phyloP scores from a whole-genome alignment of 1,140 invertebrate species.

The Mercenaria mercenaria region DNA sequence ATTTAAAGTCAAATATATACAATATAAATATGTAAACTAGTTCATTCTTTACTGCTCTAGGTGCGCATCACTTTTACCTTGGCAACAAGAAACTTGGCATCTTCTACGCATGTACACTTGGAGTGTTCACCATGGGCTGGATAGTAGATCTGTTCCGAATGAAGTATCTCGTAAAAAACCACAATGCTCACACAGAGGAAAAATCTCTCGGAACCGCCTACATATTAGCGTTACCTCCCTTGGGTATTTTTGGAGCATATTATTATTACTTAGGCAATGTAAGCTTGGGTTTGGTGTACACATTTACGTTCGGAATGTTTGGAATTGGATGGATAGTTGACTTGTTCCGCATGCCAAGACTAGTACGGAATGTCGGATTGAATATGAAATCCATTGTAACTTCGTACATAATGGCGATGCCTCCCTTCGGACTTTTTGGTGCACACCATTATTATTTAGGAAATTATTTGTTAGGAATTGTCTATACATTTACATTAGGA shows the following conservation, averaged over 20 bases:
- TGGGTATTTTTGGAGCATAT: conserved; percentile 72
- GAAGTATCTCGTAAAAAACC: conserved; percentile 52
- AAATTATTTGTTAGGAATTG: conserved; percentile 47
- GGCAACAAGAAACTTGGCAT: conserved; percentile 63
- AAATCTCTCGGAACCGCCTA: conserved; percentile 63
- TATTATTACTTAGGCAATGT: conserved; percentile 75
- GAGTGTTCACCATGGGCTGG: conserved; percentile 68
- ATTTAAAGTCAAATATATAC: no score
- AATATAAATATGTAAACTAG: no score
- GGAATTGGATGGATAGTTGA: conserved; percentile 79
- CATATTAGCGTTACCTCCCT: conserved; percentile 65
- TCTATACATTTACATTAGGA: conserved; percentile 62
- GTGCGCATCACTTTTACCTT: conserved; percentile 75
- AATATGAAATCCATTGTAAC: conserved; percentile 46
- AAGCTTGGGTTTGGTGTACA: conserved; percentile 75
- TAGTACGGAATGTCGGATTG: conserved; percentile 72
- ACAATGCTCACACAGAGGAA: conserved; percentile 43
- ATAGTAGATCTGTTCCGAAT: conserved; percentile 66
- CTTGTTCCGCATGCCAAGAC: conserved; percentile 74
- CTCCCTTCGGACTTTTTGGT: conserved; percentile 64
- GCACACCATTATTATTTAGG: conserved; percentile 68
- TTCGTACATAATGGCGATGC: conserved; percentile 49
- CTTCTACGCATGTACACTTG: conserved; percentile 63
- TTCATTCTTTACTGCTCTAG: no score
- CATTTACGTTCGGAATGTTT: conserved; percentile 73